phyloP scores from a whole-genome alignment of 2,797 vertebrate genomes.

The Pipistrellus nathusii region DNA sequence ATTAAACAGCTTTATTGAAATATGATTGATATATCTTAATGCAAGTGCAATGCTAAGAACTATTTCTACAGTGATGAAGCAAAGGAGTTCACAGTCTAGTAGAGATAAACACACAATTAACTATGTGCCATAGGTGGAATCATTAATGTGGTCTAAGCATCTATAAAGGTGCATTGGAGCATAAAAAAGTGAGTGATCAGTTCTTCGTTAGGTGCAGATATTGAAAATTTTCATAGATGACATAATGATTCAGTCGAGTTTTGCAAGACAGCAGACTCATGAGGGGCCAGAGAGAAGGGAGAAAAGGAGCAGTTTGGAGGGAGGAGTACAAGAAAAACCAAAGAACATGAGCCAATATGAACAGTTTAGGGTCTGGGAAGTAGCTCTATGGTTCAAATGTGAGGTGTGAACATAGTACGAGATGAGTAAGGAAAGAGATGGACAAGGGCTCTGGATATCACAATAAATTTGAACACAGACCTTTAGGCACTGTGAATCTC shows the following conservation, averaged over 20 bases:
- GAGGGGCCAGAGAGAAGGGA: neutral
- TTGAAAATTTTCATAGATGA: neutral
- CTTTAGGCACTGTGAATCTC: neutral
- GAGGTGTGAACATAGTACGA: neutral
- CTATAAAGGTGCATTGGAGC: accelerated
- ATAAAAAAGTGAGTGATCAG: neutral
- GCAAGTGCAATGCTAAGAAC: neutral
- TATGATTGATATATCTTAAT: neutral
- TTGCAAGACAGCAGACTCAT: neutral
- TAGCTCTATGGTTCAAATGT: neutral
- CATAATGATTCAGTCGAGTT: neutral
- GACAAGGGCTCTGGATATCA: neutral
- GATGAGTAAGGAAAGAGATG: neutral
- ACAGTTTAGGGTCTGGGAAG: neutral
- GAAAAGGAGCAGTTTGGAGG: neutral
- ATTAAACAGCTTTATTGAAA: neutral
- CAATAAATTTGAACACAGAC: neutral
- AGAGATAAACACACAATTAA: neutral
- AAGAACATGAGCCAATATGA: neutral
- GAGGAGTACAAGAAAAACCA: neutral
- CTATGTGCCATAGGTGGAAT: neutral
- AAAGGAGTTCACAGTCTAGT: neutral
- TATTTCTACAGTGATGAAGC: neutral
- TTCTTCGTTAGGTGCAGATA: neutral
- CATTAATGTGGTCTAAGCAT: neutral